Evolutionary conservation across 1,140 invertebrate species (phyloP).

Genomic region (Bombus impatiens): DNA sequence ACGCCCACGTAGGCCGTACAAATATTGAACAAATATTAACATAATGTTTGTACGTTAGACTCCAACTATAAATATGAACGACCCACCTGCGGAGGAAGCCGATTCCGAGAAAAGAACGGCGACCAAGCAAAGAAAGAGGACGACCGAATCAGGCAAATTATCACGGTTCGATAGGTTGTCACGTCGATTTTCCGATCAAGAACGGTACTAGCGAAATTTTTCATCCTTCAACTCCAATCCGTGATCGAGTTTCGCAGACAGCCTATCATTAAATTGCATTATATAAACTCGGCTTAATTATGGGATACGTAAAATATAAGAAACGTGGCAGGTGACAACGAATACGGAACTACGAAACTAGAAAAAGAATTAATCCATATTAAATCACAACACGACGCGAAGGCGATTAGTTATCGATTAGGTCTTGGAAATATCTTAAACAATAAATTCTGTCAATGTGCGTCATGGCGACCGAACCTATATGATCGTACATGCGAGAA

Average conservation of each 20-base stretch:
- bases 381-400: too few species aligned
- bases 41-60: conserved; percentile 58
- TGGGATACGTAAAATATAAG: background rate
- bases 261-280: background rate
- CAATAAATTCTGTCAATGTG: too few species aligned
- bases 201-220: background rate
- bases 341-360: too few species aligned
- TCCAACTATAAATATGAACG: conserved; percentile 19
- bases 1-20: conserved; percentile 53
- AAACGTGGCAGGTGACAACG: background rate
- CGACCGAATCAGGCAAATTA: background rate
- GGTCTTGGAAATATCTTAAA: too few species aligned
- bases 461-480: too few species aligned
- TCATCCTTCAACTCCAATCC: background rate
- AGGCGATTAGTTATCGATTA: too few species aligned
- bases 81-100: conserved; percentile 9
- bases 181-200: background rate
- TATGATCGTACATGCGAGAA: too few species aligned
- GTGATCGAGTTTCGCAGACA: background rate
- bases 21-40: conserved; percentile 64
- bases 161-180: background rate
- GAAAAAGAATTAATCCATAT: too few species aligned
- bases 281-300: background rate
- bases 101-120: background rate
- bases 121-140: too few species aligned